Base-by-base conservation (phyloP, 2,113 vertebrate species). In the Tichodroma muraria region DNA sequence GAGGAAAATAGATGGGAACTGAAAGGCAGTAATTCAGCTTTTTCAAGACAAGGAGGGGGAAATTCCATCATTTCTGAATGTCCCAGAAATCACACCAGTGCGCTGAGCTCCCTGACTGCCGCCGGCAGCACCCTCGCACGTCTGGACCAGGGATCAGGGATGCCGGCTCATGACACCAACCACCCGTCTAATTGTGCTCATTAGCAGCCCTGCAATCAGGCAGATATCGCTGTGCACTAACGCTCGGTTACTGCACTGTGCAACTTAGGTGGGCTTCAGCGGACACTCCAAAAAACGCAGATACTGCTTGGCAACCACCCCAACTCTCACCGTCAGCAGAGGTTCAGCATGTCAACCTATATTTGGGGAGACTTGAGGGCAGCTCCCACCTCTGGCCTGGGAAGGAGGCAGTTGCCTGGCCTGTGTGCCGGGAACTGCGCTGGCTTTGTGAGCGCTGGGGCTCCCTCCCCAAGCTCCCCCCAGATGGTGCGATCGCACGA, bases 21-120 rank as follows among this genome's bases (percentile, higher is more conserved):
- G 97, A 98, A 98, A 98, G 97, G 96, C 95, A 94, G 95, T 94
- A 97, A 98, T 98, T 98, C 95, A 96, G 96, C 96, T 97, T 96
- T 97, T 97, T 97, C 97, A 94, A 76, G 93, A 71, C 9, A 78
- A 91, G 95, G 93, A 97, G 96, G 84, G 96, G 97, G 95, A 97
- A 97, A 97, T 95, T 92, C 93, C 94, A 95, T 96, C 91, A 84
- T 97, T 96, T 95, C 90, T 96, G 76, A 83, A 85, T 14, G 84
- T 68, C 76, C 77, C 93, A 65, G 80, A 45, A 94, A 97, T 80
- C 76, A 42, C 85, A 65, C 31, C 89, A 78, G 9, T 6, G 85
- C 5, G 2, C 56, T 5, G 22, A 50, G 92, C 53, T 86, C 77
- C 35, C 25, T 4, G 19, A 6, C 54, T 11, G 18, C 64, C 47